These are phyloP conservation scores for Pharmacophagus antenor DNA, from an alignment of 2,888 invertebrate species.

Conservation along the genomic window DNA sequence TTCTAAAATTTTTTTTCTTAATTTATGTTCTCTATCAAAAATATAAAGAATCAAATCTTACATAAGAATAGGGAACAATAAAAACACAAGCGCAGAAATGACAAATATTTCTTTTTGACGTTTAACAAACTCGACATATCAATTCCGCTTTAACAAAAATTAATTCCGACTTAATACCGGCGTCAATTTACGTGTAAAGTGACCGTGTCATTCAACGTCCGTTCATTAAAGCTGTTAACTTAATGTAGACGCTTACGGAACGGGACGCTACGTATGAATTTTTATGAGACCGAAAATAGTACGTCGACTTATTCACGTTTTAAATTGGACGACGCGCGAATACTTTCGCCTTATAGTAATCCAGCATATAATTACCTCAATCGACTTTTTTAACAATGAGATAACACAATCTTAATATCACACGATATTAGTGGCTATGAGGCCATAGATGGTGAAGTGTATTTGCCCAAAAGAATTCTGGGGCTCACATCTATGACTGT, in stretches of 20 bases:
- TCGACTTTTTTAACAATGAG: too few species aligned
- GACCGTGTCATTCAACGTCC: conserved; percentile 4
- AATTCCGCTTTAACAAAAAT: conserved; percentile 4
- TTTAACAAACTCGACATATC: too few species aligned
- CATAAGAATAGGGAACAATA: background rate
- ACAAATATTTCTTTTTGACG: too few species aligned
- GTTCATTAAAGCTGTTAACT: conserved; percentile 12
- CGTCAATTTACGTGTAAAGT: conserved; percentile 4
- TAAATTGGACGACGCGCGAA: background rate
- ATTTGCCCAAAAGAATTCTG: too few species aligned
- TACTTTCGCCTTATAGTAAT: background rate
- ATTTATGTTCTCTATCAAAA: too few species aligned
- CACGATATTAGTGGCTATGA: too few species aligned
- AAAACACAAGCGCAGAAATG: background rate
- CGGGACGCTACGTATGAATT: conserved; percentile 21
- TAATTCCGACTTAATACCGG: background rate
- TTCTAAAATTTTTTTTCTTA: too few species aligned
- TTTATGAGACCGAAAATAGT: conserved; percentile 18
- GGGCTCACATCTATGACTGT: too few species aligned
- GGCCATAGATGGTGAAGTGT: too few species aligned
- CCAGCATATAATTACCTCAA: too few species aligned
- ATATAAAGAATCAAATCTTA: background rate
- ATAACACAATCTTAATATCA: too few species aligned
- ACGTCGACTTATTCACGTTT: background rate
- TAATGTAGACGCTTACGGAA: conserved; percentile 10